A percentile compares a stretch with the other conserved stretches of the same genome.
Conservation (phyloP, 30 jellyfish, hydroid and myxozoan species). For the Pelagia noctiluca region DNA sequence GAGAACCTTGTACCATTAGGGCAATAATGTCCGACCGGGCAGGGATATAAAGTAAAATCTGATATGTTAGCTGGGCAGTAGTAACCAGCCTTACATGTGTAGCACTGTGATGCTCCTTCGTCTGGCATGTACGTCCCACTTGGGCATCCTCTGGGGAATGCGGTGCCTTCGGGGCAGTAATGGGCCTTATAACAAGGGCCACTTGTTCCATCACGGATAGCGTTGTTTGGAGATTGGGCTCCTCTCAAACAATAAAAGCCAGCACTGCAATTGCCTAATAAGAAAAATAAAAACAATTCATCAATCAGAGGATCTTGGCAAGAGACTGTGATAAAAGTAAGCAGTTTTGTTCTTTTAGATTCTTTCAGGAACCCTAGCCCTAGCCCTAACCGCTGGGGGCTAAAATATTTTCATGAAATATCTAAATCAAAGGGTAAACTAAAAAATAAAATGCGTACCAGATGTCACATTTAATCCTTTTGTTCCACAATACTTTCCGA, state of each 20-base stretch:
- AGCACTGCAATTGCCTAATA: constrained; percentile 87
- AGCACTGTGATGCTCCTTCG: constrained; percentile 77
- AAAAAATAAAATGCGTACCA: constrained; percentile 41
- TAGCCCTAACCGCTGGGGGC: too few relatives aligned
- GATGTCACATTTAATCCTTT: constrained; percentile 88
- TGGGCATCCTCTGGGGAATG: constrained; percentile 85
- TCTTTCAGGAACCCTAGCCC: too few relatives aligned
- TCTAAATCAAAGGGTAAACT: neutral
- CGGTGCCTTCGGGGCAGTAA: constrained; percentile 91
- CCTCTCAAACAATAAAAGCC: constrained; percentile 96
- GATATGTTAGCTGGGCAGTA: constrained; percentile 95
- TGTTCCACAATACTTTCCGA: constrained; percentile 85
- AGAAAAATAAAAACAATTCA: too few relatives aligned
- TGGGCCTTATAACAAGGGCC: constrained; percentile 99
- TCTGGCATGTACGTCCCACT: constrained; percentile 95
- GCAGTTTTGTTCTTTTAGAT: neutral
- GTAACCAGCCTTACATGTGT: constrained; percentile 81
- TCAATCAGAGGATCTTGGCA: too few relatives aligned
- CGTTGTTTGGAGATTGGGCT: constrained; percentile 83
- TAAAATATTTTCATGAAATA: too few relatives aligned
- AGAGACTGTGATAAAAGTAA: neutral
- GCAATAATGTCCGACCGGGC: constrained; percentile 94
- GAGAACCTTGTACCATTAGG: constrained; percentile 88
- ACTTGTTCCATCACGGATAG: constrained; percentile 79
- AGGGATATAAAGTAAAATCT: constrained; percentile 77